Evolutionary conservation across 2,888 invertebrate species (phyloP).

Genomic region (Ochropacha duplaris): DNA sequence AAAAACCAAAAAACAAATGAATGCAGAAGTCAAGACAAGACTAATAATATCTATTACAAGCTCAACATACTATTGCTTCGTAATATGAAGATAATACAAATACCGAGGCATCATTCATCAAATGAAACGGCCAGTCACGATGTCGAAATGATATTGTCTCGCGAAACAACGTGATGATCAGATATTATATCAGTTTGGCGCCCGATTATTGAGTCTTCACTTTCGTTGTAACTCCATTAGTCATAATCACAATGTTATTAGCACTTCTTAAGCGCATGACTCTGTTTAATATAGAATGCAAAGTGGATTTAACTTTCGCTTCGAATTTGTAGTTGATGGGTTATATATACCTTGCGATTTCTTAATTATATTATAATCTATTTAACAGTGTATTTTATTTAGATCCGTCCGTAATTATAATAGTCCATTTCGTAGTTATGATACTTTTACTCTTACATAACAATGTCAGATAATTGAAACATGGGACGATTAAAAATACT

Average conservation of each 20-base stretch:
- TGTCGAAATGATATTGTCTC: constrained; percentile 22
- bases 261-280: constrained; percentile 8
- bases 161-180: constrained; percentile 21
- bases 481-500: no score
- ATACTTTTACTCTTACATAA: no score
- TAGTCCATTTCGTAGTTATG: no score
- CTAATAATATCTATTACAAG: not conserved
- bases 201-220: constrained; percentile 44
- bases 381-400: no score
- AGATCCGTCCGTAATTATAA: no score
- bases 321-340: not conserved
- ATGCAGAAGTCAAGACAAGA: not conserved
- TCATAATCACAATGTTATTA: constrained; percentile 60
- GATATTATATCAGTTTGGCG: constrained; percentile 4
- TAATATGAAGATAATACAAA: constrained; percentile 3
- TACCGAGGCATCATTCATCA: constrained; percentile 6
- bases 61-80: not conserved
- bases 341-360: not conserved
- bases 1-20: not conserved
- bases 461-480: no score
- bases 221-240: constrained; percentile 61
- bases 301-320: not conserved
- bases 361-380: not conserved
- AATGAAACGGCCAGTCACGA: constrained; percentile 23
- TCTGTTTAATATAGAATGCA: constrained; percentile 1